Conservation (phyloP, 1,140 invertebrate genomes). For the Neodiprion pinetum region DNA sequence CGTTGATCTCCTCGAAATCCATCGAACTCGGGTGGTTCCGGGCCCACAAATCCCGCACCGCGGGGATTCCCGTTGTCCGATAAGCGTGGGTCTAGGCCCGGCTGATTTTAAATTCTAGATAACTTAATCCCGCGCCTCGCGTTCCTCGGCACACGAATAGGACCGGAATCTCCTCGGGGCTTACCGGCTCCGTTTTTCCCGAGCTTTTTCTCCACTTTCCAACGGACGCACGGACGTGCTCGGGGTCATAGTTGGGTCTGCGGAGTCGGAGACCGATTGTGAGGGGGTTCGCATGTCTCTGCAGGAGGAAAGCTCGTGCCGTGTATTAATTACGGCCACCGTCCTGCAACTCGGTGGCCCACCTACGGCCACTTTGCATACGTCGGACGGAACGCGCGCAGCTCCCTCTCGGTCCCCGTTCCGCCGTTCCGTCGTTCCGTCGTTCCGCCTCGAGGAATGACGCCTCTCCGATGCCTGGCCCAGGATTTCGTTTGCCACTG, state of each 20-base stretch:
- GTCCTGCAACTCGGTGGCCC: slow-evolving; percentile 41
- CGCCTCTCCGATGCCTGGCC: not conserved
- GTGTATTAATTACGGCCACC: slow-evolving; percentile 51
- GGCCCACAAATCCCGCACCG: not conserved
- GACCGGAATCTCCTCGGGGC: not conserved
- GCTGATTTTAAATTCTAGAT: slow-evolving; percentile 46
- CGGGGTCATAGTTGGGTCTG: slow-evolving; percentile 16
- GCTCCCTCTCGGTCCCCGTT: slow-evolving; percentile 17
- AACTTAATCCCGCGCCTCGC: slow-evolving; percentile 37
- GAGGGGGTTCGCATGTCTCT: not conserved
- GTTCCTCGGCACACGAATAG: not conserved
- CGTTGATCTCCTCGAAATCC: too few relatives aligned
- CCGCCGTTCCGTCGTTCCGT: slow-evolving; percentile 9
- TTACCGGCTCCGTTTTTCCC: not conserved
- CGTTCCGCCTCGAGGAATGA: not conserved
- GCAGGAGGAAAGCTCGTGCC: slow-evolving; percentile 32
- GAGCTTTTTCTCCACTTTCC: too few relatives aligned
- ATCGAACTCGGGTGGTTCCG: not conserved
- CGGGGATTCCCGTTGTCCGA: slow-evolving; percentile 2
- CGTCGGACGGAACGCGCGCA: slow-evolving; percentile 30
- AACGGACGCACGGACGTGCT: slow-evolving; percentile 19
- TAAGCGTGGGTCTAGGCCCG: slow-evolving; percentile 33
- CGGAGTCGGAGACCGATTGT: not conserved
- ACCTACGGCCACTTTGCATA: slow-evolving; percentile 58
- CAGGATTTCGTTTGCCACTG: slow-evolving; percentile 11